Percentiles rank a stretch among this genome's conserved stretches.
Conservation (phyloP, 2,113 vertebrate genomes). For the Tonatia bakeri region DNA sequence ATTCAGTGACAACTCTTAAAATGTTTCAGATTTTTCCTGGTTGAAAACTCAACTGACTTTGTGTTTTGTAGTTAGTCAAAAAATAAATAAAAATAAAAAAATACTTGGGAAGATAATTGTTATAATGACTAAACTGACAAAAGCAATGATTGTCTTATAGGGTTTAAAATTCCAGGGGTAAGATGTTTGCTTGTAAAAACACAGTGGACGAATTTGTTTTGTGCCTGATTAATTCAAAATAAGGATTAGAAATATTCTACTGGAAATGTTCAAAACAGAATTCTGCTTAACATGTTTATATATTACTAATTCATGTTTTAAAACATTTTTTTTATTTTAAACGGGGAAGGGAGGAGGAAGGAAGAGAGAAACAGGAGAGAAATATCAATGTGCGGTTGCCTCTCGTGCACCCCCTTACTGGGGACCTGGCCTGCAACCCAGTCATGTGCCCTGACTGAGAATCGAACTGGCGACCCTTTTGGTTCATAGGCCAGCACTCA, state of each 20-base stretch:
- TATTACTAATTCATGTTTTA: background rate
- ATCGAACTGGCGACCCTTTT: no score
- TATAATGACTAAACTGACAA: background rate
- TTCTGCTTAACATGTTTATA: conserved; percentile 13
- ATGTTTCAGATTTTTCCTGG: background rate
- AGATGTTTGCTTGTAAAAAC: background rate
- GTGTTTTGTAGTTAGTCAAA: background rate
- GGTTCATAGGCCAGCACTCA: no score
- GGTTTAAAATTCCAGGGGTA: background rate
- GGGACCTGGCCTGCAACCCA: no score
- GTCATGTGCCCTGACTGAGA: no score
- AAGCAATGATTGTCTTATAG: background rate
- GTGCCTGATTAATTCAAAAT: background rate
- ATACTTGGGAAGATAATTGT: conserved; percentile 7
- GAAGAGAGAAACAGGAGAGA: no score
- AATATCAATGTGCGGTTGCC: no score
- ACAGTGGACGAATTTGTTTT: background rate
- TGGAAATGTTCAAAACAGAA: background rate
- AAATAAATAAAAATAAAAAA: conserved; percentile 18
- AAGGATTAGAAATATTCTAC: conserved; percentile 25
- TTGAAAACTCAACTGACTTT: background rate
- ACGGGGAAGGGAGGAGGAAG: no score
- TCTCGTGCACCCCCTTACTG: no score
- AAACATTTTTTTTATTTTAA: no score
- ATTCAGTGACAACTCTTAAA: background rate